Base-by-base conservation (phyloP, 2,888 invertebrate species). In the Patella depressa region DNA sequence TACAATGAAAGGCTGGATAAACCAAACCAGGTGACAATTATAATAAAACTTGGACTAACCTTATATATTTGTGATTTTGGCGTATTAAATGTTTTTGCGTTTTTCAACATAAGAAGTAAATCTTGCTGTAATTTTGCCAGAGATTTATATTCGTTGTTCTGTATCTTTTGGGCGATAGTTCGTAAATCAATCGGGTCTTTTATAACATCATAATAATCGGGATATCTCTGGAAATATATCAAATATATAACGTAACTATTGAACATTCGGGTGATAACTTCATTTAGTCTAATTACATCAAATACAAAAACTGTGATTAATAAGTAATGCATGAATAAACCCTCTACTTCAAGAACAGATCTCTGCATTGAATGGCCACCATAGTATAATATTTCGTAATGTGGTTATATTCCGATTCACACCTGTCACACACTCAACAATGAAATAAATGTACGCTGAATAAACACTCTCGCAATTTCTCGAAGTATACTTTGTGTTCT, bases 1-100 rank as follows among this genome's bases (percentile, higher is more conserved):
- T 1, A 45, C 45, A 45, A 45, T 45, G 45, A 45, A 5, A 45
- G 34, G 0, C 45, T 45, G 7, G 45, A 45, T 45, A 9, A 45
- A 45, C 9, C 45, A 45, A 45, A 45, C 1, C 1, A 1, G 5
- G 7, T 45, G 5, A 7, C 5, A 45, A 45, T 45, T 45, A 45
- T 1, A 45, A 45, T 45, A 45, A 45, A 45, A 45, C 1, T 45
- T 9, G 0, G 45, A 72, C 29, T 71, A 83, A 94, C 94, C 93
- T 97, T 98, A 90, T 98, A 98, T 85, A 99, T 98, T 90, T 96
- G 95, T 17, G 98, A 98, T 2, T 97, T 97, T 0, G 99, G 97
- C 89, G 98, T 98, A 91, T 99, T 99, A 90, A 98, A 99, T 24
- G 95, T 93, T 90, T 98, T 98, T 0, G 99, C 99, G 92, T 99